Evolutionary conservation across 2,797 vertebrate species (phyloP), one percentile per base, ranked within the genome.

Genomic region (Melanogrammus aeglefinus): DNA sequence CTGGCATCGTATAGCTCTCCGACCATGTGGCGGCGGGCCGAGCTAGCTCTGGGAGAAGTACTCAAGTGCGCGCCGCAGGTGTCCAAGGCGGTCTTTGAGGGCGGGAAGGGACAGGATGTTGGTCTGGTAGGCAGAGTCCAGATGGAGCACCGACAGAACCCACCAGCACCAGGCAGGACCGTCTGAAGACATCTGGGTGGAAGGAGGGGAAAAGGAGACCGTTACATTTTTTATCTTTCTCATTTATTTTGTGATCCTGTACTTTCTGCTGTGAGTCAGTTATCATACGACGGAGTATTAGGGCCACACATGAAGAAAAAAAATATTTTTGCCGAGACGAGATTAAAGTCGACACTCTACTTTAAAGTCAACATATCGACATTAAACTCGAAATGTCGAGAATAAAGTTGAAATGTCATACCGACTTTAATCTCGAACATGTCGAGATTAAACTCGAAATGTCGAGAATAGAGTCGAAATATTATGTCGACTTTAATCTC

Each of bases 121-220:
- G 83, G 96, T 95, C 87, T 98, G 96, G 88, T 95, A 95, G 78
- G 93, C 91, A 0, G 95, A 94, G 76, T 97, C 96, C 74, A 97
- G 92, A 81, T 96, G 96, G 75, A 98, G 93, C 51, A 96, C 92
- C 21, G 96, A 97, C 75, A 97, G 89, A 79, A 97, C 93, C 96
- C 97, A 98, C 97, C 97, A 98, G 88, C 96, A 97, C 97, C 97
- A 98, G 0, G 86, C 88, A 0, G 96, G 97, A 76, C 96, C 96
- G 0, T 96, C 95, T 39, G 92, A 86, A 0, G 86, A 95, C 24
- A 92, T 95, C 97, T 97, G 83, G 2, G 69, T 82, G 1, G 66
- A 57, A 3, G 73, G 66, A 51, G 33, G 75, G 78, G 63, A 70
- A 14, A 4, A 70, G 3, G 5, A 24, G 76, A 70, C 10, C 24